Evolutionary conservation across 2,888 invertebrate species (phyloP).

Genomic region (Lymantria monacha): DNA sequence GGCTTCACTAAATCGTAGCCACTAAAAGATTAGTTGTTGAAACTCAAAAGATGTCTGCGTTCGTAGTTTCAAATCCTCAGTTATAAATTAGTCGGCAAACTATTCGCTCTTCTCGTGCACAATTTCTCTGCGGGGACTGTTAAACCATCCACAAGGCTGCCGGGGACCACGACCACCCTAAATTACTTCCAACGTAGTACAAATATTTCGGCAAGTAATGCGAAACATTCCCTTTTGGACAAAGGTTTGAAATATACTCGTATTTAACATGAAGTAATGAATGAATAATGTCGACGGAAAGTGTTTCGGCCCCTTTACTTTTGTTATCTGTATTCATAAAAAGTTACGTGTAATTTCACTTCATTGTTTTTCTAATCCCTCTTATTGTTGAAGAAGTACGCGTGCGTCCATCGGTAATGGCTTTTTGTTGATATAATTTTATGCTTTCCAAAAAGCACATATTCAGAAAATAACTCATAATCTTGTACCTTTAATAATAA

Average conservation of each 20-base stretch:
- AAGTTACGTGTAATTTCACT: too few relatives aligned
- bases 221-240: constrained; percentile 15
- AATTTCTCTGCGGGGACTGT: background rate
- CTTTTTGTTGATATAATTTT: too few relatives aligned
- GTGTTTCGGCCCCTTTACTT: background rate
- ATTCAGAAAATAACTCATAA: too few relatives aligned
- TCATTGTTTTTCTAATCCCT: too few relatives aligned
- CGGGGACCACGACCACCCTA: constrained; percentile 9
- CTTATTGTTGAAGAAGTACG: too few relatives aligned
- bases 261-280: background rate
- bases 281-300: background rate
- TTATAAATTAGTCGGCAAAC: too few relatives aligned
- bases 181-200: constrained; percentile 10
- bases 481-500: too few relatives aligned
- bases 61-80: too few relatives aligned
- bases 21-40: background rate
- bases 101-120: background rate
- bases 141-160: background rate
- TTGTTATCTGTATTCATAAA: too few relatives aligned
- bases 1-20: too few relatives aligned
- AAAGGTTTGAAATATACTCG: constrained; percentile 3
- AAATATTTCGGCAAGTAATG: constrained; percentile 23
- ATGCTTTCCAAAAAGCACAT: too few relatives aligned
- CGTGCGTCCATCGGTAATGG: too few relatives aligned
- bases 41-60: background rate